Evolutionary conservation across 2,797 vertebrate genomes (phyloP).

Genomic region (Otolemur crassicaudatus): DNA sequence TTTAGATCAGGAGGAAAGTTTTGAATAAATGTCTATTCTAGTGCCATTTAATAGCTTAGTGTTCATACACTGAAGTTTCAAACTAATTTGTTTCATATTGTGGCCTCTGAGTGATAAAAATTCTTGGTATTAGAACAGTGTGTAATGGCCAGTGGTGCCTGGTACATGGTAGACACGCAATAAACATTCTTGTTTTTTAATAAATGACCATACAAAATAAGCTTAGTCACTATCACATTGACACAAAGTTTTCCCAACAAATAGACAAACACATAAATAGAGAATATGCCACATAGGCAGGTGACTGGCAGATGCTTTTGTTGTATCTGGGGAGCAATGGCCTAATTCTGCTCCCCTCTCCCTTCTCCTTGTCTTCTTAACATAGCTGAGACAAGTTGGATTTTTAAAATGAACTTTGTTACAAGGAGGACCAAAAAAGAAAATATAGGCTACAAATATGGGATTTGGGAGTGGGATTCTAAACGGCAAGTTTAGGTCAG

Average conservation of each 20-base stretch:
- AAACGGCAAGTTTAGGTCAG: not conserved
- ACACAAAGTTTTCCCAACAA: not conserved
- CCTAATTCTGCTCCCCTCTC: too few relatives aligned
- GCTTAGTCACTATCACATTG: not conserved
- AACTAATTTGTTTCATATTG: not conserved
- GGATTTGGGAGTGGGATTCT: not conserved
- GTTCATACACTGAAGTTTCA: not conserved
- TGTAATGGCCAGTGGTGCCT: not conserved
- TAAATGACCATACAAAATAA: not conserved
- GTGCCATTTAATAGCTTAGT: not conserved
- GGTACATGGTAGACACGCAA: not conserved
- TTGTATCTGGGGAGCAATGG: not conserved
- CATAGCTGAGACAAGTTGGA: not conserved
- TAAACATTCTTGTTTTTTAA: not conserved
- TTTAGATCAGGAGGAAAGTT: not conserved
- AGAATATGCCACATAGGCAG: not conserved
- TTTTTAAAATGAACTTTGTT: not conserved
- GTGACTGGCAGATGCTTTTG: not conserved
- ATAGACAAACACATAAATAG: not conserved
- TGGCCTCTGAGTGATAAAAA: constrained; percentile 1
- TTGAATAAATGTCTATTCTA: not conserved
- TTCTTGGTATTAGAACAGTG: not conserved
- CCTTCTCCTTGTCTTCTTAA: not conserved
- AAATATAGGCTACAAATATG: not conserved
- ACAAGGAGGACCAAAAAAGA: not conserved